These are phyloP conservation scores for Columba livia DNA, from an alignment of 2,113 vertebrate species.

Conservation along the genomic window DNA sequence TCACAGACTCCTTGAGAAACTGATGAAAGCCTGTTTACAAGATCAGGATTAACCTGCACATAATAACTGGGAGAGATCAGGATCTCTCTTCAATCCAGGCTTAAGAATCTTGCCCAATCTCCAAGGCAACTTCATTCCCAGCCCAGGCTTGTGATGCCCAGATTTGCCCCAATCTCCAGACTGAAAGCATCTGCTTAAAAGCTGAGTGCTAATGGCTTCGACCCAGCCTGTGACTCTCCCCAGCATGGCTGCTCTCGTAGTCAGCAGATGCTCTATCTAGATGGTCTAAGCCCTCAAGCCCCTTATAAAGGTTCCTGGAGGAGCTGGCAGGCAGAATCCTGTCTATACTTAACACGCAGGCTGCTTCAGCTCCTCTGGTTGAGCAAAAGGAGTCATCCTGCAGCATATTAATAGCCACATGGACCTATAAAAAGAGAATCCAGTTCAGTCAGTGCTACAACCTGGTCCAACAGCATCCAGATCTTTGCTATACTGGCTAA, in stretches of 20 bases:
- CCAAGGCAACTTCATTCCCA: not conserved
- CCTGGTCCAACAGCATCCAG: not conserved
- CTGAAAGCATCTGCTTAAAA: not conserved
- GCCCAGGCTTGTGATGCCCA: not conserved
- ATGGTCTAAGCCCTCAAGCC: not conserved
- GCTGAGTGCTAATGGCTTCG: not conserved
- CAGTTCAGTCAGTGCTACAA: not conserved
- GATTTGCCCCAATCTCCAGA: not conserved
- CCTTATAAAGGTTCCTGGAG: not conserved
- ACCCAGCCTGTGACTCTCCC: accelerated
- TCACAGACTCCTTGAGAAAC: not conserved
- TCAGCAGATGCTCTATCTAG: not conserved
- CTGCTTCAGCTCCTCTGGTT: not conserved
- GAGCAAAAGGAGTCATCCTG: not conserved
- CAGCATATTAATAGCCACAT: not conserved
- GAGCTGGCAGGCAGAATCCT: not conserved
- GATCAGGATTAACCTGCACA: not conserved
- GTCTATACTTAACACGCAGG: not conserved
- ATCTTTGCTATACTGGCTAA: not conserved
- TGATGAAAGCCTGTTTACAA: not conserved
- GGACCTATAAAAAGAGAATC: not conserved
- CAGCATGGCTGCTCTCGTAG: not conserved
- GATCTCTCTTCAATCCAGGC: not conserved
- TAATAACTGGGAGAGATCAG: not conserved
- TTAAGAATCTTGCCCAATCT: not conserved